Conservation (phyloP, 2,888 invertebrate genomes). For the Charanyca ferruginea region DNA sequence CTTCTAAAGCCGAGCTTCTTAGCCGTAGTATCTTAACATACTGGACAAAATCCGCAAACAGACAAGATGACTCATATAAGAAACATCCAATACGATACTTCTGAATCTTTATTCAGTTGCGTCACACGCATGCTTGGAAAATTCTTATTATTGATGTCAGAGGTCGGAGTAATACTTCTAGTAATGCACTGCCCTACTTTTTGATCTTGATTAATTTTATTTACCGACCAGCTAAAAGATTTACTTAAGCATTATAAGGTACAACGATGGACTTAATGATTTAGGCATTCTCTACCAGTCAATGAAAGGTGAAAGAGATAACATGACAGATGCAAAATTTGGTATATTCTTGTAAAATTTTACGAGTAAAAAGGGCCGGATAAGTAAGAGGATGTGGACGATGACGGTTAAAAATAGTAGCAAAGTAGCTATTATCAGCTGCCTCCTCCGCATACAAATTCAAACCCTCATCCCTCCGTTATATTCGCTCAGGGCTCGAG, state of each 20-base stretch:
- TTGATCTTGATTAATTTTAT: slow-evolving; percentile 21
- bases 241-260: too few species aligned
- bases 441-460: slow-evolving; percentile 31
- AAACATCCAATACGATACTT: slow-evolving; percentile 31
- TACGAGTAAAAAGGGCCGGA: not conserved
- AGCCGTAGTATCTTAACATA: slow-evolving; percentile 24
- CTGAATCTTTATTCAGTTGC: slow-evolving; percentile 64
- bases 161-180: slow-evolving; percentile 65
- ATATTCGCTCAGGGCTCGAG: slow-evolving; percentile 26
- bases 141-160: slow-evolving; percentile 71
- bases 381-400: not conserved
- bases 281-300: too few species aligned
- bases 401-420: slow-evolving; percentile 6
- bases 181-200: slow-evolving; percentile 44
- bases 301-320: too few species aligned
- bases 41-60: slow-evolving; percentile 58
- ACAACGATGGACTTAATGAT: too few species aligned
- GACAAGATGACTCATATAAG: slow-evolving; percentile 48
- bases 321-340: not conserved
- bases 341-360: not conserved
- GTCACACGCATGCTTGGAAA: slow-evolving; percentile 76
- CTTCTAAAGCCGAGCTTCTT: slow-evolving; percentile 21
- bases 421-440: not conserved
- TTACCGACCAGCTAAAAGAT: not conserved
- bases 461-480: slow-evolving; percentile 2